phyloP scores from a whole-genome alignment of 2,797 vertebrate species.

The Alosa sapidissima region DNA sequence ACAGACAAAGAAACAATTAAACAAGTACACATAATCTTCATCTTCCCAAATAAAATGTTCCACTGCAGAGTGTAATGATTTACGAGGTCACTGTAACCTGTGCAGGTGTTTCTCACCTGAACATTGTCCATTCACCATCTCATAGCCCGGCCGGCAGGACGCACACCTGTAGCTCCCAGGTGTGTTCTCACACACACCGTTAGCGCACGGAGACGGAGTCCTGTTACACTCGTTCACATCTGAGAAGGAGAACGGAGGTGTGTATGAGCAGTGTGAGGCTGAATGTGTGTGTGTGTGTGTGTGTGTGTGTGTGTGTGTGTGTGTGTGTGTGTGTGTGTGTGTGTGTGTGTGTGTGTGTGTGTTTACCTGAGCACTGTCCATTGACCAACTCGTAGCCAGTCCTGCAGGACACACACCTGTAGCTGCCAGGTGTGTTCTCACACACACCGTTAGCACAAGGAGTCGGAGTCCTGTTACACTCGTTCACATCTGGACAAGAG shows the following conservation, averaged over 20 bases:
- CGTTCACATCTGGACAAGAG: constrained; percentile 42
- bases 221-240: constrained; percentile 63
- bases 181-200: constrained; percentile 71
- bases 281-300: background rate
- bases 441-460: constrained; percentile 69
- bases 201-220: constrained; percentile 61
- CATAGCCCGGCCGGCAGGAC: background rate
- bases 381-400: background rate
- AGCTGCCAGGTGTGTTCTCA: constrained; percentile 70
- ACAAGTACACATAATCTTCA: background rate
- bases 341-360: background rate
- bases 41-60: too few relatives aligned
- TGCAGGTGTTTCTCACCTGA: background rate
- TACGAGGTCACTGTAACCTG: too few relatives aligned
- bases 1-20: background rate
- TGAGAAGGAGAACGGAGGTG: background rate
- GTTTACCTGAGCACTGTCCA: background rate
- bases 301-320: constrained; percentile 3
- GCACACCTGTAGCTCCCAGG: constrained; percentile 69
- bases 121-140: background rate
- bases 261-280: background rate
- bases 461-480: constrained; percentile 64
- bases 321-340: background rate
- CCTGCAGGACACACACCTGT: constrained; percentile 57
- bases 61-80: background rate